Evolutionary conservation across 2,888 invertebrate genomes (phyloP).

Genomic region (Caenorhabditis uteleia): DNA sequence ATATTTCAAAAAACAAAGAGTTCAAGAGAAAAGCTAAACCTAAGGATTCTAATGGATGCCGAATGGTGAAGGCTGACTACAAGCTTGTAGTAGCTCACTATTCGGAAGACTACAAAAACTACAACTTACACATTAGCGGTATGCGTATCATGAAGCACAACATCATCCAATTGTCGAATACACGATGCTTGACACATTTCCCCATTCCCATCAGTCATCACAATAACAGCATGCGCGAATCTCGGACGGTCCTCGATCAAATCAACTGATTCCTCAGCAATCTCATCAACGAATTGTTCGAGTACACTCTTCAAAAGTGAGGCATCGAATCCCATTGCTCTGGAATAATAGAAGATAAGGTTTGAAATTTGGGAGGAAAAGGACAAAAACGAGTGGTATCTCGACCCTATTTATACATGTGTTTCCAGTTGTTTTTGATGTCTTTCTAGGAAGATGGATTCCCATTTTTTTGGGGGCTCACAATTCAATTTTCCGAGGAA

Average conservation of each 20-base stretch:
- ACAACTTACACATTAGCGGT: slow-evolving; percentile 38
- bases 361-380: background rate
- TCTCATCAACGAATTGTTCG: slow-evolving; percentile 51
- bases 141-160: slow-evolving; percentile 36
- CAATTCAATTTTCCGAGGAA: too few relatives aligned
- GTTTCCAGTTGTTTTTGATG: too few relatives aligned
- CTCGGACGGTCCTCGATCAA: slow-evolving; percentile 52
- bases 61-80: too few relatives aligned
- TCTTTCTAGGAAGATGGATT: too few relatives aligned
- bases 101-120: too few relatives aligned
- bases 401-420: too few relatives aligned
- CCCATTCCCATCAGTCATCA: slow-evolving; percentile 41
- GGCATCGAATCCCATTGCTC: slow-evolving; percentile 52
- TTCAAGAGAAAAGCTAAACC: too few relatives aligned
- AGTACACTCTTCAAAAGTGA: slow-evolving; percentile 45
- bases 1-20: too few relatives aligned
- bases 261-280: slow-evolving; percentile 51
- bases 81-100: too few relatives aligned
- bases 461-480: too few relatives aligned
- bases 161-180: slow-evolving; percentile 49
- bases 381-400: too few relatives aligned
- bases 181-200: slow-evolving; percentile 52
- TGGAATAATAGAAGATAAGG: slow-evolving; percentile 14
- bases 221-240: slow-evolving; percentile 53
- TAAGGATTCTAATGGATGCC: too few relatives aligned